These are phyloP conservation scores for Steinernema carpocapsae DNA, from an alignment of 2,888 invertebrate genomes.

Conservation along the genomic window DNA sequence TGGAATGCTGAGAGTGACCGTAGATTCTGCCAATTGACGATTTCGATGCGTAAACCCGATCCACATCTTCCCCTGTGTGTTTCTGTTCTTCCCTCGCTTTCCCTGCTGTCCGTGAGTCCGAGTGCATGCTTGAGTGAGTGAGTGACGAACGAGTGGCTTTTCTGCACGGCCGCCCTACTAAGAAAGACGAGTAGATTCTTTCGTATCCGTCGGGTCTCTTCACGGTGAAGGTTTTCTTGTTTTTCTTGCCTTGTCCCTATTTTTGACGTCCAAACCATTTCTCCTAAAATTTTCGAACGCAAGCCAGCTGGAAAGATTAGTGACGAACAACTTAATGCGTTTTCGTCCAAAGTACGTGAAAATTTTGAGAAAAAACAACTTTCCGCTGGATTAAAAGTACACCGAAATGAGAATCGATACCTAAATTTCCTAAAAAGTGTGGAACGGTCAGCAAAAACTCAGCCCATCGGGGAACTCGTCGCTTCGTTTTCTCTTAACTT, in stretches of 20 bases:
- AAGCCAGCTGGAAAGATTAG: not conserved
- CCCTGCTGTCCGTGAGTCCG: not conserved
- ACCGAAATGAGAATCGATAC: too few species aligned
- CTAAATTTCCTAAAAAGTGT: not conserved
- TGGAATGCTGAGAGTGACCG: constrained; percentile 34
- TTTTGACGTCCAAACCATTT: not conserved
- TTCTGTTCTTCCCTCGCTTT: not conserved
- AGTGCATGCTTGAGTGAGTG: not conserved
- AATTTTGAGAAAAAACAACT: too few species aligned
- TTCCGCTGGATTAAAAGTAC: too few species aligned
- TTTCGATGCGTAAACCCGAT: not conserved
- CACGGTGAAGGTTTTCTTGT: constrained; percentile 11
- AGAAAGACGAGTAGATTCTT: not conserved
- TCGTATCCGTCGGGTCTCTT: not conserved
- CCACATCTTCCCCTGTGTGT: constrained; percentile 3
- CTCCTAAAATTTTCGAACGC: not conserved
- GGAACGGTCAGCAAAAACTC: not conserved
- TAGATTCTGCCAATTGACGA: not conserved
- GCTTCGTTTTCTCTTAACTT: constrained; percentile 21
- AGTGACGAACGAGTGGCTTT: not conserved
- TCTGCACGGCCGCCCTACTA: constrained; percentile 3
- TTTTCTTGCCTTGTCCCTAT: not conserved
- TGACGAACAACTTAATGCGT: not conserved
- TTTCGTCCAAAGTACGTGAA: too few species aligned
- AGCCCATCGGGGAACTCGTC: constrained; percentile 17